These are phyloP conservation scores for Helostoma temminkii DNA, from an alignment of 2,797 vertebrate species.

Conservation along the genomic window DNA sequence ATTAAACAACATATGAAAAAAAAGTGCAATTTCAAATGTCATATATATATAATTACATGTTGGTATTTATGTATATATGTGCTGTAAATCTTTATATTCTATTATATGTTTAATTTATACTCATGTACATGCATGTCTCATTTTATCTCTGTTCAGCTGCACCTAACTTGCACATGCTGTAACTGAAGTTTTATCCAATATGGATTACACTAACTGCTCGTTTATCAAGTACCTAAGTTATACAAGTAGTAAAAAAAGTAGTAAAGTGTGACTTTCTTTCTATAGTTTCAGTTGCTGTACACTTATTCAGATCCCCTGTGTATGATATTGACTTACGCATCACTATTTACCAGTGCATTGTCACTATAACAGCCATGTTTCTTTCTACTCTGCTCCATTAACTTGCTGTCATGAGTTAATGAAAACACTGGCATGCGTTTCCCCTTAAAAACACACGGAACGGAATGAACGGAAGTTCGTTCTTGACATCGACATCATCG, in stretches of 20 bases:
- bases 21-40: not conserved
- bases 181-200: not conserved
- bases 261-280: not conserved
- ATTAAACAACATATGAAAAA: slow-evolving; percentile 29
- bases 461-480: no score
- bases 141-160: no score
- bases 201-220: not conserved
- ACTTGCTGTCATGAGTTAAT: not conserved
- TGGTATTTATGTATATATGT: not conserved
- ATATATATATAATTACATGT: not conserved
- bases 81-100: not conserved
- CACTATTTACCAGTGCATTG: not conserved
- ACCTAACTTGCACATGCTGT: not conserved
- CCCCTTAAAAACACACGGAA: no score
- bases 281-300: not conserved
- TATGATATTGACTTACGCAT: not conserved
- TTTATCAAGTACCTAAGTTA: not conserved
- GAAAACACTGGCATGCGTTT: not conserved
- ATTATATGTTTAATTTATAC: not conserved
- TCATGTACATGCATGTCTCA: not conserved
- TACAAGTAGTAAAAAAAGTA: not conserved
- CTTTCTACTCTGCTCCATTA: not conserved
- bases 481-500: no score
- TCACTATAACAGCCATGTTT: not conserved
- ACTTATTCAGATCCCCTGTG: not conserved